Percentiles rank a stretch among this genome's conserved stretches.
phyloP scores from a whole-genome alignment of 1,140 invertebrate species.

The Drosophila funebris region DNA sequence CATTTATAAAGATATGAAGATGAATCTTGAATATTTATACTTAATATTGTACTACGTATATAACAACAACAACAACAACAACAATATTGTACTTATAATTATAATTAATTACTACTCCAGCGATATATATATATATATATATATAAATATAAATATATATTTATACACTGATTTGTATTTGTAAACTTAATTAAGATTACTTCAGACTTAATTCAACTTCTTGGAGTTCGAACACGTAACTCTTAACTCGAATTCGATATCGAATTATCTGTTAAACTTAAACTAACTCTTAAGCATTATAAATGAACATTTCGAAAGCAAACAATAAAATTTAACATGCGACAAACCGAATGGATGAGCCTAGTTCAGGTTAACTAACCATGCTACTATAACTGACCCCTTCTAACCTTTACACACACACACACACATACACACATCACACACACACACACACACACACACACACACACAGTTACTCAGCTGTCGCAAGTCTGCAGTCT shows the following conservation, averaged over 20 bases:
- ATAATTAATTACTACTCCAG: conserved; percentile 69
- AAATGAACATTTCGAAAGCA: conserved; percentile 71
- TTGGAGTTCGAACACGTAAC: conserved; percentile 44
- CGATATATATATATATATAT: conserved; percentile 65
- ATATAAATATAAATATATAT: conserved; percentile 66
- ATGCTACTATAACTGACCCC: conserved; percentile 20
- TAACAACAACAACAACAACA: conserved; percentile 27
- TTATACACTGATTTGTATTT: conserved; percentile 80
- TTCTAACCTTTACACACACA: neutral
- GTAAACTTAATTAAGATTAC: conserved; percentile 76
- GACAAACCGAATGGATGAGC: conserved; percentile 62
- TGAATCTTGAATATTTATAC: conserved; percentile 64
- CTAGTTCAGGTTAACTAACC: conserved; percentile 28
- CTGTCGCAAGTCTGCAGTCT: conserved; percentile 23
- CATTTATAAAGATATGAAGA: conserved; percentile 33
- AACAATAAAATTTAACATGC: conserved; percentile 79
- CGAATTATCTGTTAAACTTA: conserved; percentile 70
- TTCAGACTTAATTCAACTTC: conserved; percentile 71
- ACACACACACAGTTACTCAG: conserved; percentile 20
- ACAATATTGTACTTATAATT: conserved; percentile 50
- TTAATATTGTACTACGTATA: conserved; percentile 37
- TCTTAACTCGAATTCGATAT: conserved; percentile 1
- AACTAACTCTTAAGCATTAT: conserved; percentile 77
- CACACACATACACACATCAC: conserved; percentile 4
- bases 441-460: conserved; percentile 9